Conservation (phyloP, 1,140 invertebrate species). For the Listronotus oregonensis region DNA sequence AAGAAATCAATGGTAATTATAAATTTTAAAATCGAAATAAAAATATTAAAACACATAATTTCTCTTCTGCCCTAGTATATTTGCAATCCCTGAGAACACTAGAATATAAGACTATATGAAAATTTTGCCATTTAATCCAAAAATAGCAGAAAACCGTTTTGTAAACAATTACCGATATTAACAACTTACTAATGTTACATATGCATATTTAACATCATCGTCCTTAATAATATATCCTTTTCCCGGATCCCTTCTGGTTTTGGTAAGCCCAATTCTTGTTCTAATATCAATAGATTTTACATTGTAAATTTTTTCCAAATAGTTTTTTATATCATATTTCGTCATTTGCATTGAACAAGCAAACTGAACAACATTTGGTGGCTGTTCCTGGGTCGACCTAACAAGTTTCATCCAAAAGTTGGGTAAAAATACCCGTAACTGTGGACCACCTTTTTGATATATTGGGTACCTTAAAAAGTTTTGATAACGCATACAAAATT, state of each 20-base stretch:
- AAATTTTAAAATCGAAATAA: too few relatives aligned
- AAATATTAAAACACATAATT: too few relatives aligned
- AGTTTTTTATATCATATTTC: constrained; percentile 84
- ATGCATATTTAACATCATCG: constrained; percentile 84
- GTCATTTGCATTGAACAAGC: constrained; percentile 89
- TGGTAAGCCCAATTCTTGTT: constrained; percentile 72
- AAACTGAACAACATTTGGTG: constrained; percentile 80
- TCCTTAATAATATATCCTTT: constrained; percentile 75
- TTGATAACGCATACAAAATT: constrained; percentile 1
- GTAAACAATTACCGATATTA: too few relatives aligned
- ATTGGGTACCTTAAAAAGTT: constrained; percentile 44
- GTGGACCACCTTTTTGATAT: constrained; percentile 88
- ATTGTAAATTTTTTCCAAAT: constrained; percentile 94
- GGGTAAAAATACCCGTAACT: constrained; percentile 85
- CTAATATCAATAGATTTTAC: constrained; percentile 71
- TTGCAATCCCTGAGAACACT: too few relatives aligned
- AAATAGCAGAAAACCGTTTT: too few relatives aligned
- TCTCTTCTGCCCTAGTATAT: too few relatives aligned
- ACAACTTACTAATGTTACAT: constrained; percentile 75
- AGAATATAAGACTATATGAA: too few relatives aligned
- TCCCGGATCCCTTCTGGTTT: constrained; percentile 57
- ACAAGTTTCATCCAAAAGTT: constrained; percentile 95
- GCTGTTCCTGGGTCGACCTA: constrained; percentile 65
- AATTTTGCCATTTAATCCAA: too few relatives aligned
- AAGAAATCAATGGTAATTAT: too few relatives aligned